A percentile compares a stretch with the other conserved stretches of the same genome.
phyloP scores from a whole-genome alignment of 2,888 invertebrate genomes.

The Drymonia ruficornis region DNA sequence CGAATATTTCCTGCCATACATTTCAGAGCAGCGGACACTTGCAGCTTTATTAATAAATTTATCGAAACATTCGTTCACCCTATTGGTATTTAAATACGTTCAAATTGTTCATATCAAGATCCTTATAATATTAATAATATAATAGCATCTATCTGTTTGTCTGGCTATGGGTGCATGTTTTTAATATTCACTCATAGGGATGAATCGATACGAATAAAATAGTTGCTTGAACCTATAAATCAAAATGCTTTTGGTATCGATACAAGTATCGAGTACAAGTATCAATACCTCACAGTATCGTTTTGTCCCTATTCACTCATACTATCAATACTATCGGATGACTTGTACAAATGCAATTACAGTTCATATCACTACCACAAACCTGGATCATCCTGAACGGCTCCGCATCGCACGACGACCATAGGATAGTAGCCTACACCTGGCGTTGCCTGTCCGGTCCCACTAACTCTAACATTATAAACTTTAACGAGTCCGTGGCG shows the following conservation, averaged over 20 bases:
- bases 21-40: too few relatives aligned
- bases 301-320: neutral
- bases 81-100: too few relatives aligned
- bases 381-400: conserved; percentile 93
- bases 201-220: neutral
- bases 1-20: too few relatives aligned
- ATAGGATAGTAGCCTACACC: conserved; percentile 91
- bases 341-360: conserved; percentile 44
- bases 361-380: conserved; percentile 93
- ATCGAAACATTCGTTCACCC: too few relatives aligned
- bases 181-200: neutral
- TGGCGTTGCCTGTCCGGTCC: conserved; percentile 93
- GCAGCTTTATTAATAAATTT: too few relatives aligned
- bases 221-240: too few relatives aligned
- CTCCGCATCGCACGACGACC: conserved; percentile 92
- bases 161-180: neutral
- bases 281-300: neutral
- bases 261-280: neutral
- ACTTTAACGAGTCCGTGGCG: conserved; percentile 87
- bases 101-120: too few relatives aligned
- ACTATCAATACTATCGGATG: neutral
- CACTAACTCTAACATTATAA: conserved; percentile 80
- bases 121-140: too few relatives aligned
- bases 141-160: too few relatives aligned
- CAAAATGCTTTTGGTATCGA: neutral